Evolutionary conservation across 1,140 invertebrate genomes (phyloP).

Genomic region (Oedothorax gibbosus): DNA sequence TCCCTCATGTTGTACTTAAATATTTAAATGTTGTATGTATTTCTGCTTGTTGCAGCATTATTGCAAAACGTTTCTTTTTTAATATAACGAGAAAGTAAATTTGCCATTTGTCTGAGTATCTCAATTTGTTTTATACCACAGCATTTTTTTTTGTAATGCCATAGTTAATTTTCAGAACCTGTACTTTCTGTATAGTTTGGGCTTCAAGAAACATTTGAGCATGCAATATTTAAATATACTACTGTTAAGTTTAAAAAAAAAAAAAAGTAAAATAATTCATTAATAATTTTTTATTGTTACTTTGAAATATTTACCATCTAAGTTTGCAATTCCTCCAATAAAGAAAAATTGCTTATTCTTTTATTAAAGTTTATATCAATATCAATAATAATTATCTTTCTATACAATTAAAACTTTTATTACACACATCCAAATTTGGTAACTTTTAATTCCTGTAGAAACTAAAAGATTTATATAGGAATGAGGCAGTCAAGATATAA

Average conservation of each 20-base stretch:
- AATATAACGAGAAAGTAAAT: conserved; percentile 4
- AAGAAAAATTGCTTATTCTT: no score
- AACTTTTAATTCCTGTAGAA: no score
- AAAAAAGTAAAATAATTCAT: not conserved
- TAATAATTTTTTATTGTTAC: not conserved
- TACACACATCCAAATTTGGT: no score
- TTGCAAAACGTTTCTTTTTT: conserved; percentile 15
- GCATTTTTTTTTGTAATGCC: not conserved
- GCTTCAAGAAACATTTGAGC: not conserved
- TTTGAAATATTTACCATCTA: not conserved
- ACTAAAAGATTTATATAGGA: no score
- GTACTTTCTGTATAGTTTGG: not conserved
- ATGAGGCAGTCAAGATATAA: no score
- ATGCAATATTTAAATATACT: not conserved
- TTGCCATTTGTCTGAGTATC: conserved; percentile 54
- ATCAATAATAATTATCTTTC: no score
- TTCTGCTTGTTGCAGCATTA: conserved; percentile 37
- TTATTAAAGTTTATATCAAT: no score
- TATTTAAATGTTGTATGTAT: conserved; percentile 33
- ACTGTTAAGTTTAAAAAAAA: not conserved
- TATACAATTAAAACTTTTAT: no score
- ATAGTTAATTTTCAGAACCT: not conserved
- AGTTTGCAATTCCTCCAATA: no score
- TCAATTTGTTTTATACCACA: not conserved
- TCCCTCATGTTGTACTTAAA: conserved; percentile 49